Base-by-base conservation (phyloP, 2,888 invertebrate species). In the Drosophila sordidula region DNA sequence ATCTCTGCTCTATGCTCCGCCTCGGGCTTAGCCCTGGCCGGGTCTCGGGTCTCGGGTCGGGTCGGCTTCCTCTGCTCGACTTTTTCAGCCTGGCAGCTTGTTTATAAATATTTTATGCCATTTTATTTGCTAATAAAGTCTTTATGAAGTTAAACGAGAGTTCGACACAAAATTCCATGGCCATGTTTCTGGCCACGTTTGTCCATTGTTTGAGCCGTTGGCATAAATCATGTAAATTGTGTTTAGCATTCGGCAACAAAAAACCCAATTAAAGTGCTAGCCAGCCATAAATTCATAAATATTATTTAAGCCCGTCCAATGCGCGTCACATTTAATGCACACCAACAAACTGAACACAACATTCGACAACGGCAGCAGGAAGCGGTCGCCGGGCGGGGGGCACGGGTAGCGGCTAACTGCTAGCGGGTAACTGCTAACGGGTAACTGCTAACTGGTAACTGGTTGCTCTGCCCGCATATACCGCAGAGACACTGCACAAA, bases 111-210 rank as follows among this genome's bases (percentile, higher is more conserved):
- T 80, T 80, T 77, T 46, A 70, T 64, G 65, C 68, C 67, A 87
- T 76, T 80, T 80, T 84, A 73, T 80, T 80, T 84, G 80, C 87
- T 87, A 80, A 80, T 80, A 80, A 84, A 87, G 87, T 84, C 78
- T 77, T 87, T 70, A 76, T 83, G 58, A 76, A 84, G 78, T 73
- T 73, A 41, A 52, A 42, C 75, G 58, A 57, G 56, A 70, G 78
- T 45, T 66, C 50, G 59, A 66, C 74, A 66, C 11, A 32, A 32
- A 41, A 9, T 36, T 34, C 12, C 25, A 46, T 38, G 6, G 14
- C 18, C 34, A 12, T 12, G 29, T 29, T 29, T 29, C 9, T 26
- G 34, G 8, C 22, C 25, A 12, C 6, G n/a, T 29, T 38, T 39
- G 18, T 9, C 42, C 12, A 26, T 44, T 62, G 63, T 56, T 44